These are phyloP conservation scores for Pyrgilauda ruficollis DNA, from an alignment of 2,113 vertebrate species.

Conservation along the genomic window DNA sequence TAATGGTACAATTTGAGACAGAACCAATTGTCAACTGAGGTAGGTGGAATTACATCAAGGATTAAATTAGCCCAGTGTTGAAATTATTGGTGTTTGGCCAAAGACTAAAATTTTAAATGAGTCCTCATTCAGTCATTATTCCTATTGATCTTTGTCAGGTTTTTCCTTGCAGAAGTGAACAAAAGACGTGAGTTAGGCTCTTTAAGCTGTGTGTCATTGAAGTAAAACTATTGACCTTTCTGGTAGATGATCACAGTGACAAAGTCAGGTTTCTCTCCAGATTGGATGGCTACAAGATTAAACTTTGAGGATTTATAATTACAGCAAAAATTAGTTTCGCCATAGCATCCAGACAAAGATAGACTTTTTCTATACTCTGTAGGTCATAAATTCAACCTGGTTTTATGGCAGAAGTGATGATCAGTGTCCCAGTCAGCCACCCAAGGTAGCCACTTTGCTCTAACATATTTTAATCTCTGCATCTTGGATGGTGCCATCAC, in stretches of 20 bases:
- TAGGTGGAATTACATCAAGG: not conserved
- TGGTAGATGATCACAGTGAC: not conserved
- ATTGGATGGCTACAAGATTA: not conserved
- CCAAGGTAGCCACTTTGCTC: not conserved
- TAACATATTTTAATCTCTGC: not conserved
- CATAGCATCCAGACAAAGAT: not conserved
- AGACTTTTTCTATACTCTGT: not conserved
- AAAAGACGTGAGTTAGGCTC: not conserved
- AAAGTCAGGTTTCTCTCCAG: not conserved
- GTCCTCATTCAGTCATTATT: not conserved
- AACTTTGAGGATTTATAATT: slow-evolving; percentile 12
- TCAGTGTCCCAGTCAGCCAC: not conserved
- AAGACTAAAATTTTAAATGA: not conserved
- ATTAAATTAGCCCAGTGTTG: not conserved
- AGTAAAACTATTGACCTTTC: slow-evolving; percentile 1
- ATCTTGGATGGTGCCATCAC: not conserved
- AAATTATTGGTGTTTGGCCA: not conserved
- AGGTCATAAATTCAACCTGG: not conserved
- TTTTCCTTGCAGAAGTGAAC: not conserved
- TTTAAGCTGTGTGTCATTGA: not conserved
- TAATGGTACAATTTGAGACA: not conserved
- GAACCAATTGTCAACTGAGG: not conserved
- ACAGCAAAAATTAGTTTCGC: not conserved
- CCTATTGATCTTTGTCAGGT: not conserved
- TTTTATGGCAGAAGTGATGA: not conserved